Percentiles rank a stretch among this genome's conserved stretches.
phyloP scores from a whole-genome alignment of 2,797 vertebrate genomes.

The Platalea minor region DNA sequence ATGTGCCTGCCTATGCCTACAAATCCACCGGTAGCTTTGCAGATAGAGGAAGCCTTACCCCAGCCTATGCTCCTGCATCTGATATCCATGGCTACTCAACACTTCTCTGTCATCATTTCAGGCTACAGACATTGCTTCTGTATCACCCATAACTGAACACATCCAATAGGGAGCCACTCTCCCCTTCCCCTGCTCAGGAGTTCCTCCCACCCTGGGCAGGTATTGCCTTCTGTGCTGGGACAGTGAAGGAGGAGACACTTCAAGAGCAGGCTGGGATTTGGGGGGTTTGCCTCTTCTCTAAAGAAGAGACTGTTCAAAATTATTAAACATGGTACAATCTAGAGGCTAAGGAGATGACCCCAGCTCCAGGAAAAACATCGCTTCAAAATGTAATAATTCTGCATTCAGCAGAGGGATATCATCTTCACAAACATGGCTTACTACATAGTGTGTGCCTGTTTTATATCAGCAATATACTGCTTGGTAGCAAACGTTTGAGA shows the following conservation, averaged over 20 bases:
- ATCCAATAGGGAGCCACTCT: not conserved
- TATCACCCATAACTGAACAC: not conserved
- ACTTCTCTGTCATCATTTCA: not conserved
- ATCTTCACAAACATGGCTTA: not conserved
- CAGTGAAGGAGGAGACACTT: not conserved
- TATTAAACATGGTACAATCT: not conserved
- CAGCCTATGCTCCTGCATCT: not conserved
- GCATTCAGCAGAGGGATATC: not conserved
- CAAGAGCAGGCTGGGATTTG: not conserved
- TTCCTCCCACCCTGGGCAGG: not conserved
- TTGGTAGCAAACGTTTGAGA: not conserved
- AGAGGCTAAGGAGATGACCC: not conserved
- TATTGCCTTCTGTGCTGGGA: not conserved
- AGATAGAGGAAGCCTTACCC: not conserved
- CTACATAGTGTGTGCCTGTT: not conserved
- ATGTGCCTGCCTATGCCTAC: not conserved
- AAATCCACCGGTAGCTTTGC: not conserved
- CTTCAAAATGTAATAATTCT: not conserved
- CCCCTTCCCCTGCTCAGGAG: not conserved
- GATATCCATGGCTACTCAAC: not conserved
- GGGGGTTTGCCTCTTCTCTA: not conserved
- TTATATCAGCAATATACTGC: not conserved
- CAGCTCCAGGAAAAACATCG: not conserved
- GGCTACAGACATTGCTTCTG: not conserved
- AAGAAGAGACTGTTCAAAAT: not conserved